Evolutionary conservation across 2,797 vertebrate species (phyloP).

Genomic region (Galagoides demidoff): DNA sequence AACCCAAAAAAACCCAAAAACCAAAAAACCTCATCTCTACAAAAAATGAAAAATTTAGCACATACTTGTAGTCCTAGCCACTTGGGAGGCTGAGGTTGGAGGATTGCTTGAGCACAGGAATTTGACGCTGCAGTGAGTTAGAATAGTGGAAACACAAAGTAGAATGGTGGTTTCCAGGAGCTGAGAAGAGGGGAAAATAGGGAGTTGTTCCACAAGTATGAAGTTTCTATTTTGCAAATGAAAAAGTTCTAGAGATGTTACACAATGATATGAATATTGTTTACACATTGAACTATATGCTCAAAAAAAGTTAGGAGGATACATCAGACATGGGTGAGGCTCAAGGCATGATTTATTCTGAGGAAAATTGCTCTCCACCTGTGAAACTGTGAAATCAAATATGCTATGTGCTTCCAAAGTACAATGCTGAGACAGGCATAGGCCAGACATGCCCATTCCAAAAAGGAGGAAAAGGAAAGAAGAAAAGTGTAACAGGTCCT

Average conservation of each 20-base stretch:
- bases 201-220: background rate
- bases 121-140: too few species aligned
- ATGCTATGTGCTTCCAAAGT: background rate
- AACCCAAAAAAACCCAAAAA: too few species aligned
- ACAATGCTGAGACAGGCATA: background rate
- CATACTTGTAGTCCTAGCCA: too few species aligned
- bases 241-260: background rate
- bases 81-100: too few species aligned
- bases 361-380: background rate
- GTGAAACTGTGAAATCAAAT: background rate
- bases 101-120: too few species aligned
- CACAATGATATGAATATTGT: background rate
- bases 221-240: background rate
- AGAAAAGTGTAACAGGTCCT: background rate
- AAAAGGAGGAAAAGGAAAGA: background rate
- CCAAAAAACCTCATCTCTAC: too few species aligned
- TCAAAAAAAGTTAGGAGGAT: background rate
- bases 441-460: background rate
- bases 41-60: too few species aligned
- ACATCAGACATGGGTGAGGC: background rate
- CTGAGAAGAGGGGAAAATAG: background rate
- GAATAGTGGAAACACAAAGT: background rate
- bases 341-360: background rate
- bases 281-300: background rate
- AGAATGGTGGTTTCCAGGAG: background rate